Percentiles rank a stretch among this genome's conserved stretches.
Evolutionary conservation across 2,113 vertebrate species (phyloP).

Genomic region (Rhinogobius similis): DNA sequence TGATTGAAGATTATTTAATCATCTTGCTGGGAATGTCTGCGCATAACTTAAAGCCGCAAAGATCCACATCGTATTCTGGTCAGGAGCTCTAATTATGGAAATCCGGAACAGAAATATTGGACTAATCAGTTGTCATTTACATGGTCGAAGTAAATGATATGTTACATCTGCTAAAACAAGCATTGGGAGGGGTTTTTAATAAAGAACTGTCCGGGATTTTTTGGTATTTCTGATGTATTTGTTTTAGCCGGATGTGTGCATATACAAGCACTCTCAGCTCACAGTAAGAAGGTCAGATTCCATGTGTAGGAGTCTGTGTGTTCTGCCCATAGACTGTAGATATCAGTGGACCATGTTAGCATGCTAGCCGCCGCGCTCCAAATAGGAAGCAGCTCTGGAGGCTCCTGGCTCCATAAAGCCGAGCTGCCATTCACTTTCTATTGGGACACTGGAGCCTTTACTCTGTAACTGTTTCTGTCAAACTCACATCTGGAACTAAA

Average conservation of each 20-base stretch:
- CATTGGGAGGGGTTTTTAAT: slow-evolving; percentile 35
- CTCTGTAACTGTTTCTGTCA: no score
- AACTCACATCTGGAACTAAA: no score
- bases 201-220: slow-evolving; percentile 12
- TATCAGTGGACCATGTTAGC: no score
- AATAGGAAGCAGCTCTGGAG: no score
- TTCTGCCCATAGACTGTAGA: no score
- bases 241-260: not conserved
- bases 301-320: not conserved
- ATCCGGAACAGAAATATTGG: slow-evolving; percentile 64
- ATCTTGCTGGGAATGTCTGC: slow-evolving; percentile 64
- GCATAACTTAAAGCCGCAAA: slow-evolving; percentile 68
- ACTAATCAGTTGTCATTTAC: slow-evolving; percentile 65
- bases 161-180: slow-evolving; percentile 42
- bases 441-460: no score
- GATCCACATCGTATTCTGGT: slow-evolving; percentile 63
- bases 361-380: no score
- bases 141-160: slow-evolving; percentile 54
- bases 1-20: slow-evolving; percentile 74
- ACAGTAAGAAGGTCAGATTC: not conserved
- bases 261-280: no score
- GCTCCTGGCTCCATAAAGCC: no score
- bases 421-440: no score
- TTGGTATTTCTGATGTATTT: not conserved
- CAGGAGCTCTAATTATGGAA: slow-evolving; percentile 72